phyloP scores from a whole-genome alignment of 53 echinoderm and acorn worm genomes.

The Apostichopus leukothele region DNA sequence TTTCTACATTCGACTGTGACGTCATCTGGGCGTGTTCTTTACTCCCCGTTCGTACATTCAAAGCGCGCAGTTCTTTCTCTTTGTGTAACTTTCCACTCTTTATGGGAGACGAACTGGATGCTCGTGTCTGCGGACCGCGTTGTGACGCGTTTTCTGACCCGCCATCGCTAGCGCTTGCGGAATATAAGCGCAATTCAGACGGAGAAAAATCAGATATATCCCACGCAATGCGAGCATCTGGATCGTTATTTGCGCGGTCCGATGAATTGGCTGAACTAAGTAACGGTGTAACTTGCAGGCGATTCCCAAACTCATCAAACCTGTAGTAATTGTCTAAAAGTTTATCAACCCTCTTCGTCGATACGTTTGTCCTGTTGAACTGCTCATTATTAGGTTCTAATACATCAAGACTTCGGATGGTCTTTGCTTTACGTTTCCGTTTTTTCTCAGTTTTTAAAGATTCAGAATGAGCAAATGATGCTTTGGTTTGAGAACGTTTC shows the following conservation, averaged over 20 bases:
- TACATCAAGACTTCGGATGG: conserved; percentile 36
- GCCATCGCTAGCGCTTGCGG: neutral
- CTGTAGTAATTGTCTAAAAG: conserved; percentile 56
- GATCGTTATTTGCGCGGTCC: conserved; percentile 10
- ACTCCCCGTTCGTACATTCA: neutral
- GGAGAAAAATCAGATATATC: conserved; percentile 38
- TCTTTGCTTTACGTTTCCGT: conserved; percentile 17
- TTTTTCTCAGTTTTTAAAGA: conserved; percentile 3
- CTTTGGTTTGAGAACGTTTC: conserved; percentile 12
- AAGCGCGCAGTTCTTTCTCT: neutral
- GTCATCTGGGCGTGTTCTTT: neutral
- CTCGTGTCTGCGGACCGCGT: neutral
- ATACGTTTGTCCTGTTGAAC: conserved; percentile 20
- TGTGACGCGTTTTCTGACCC: neutral
- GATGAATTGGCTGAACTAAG: conserved; percentile 46
- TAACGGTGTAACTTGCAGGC: conserved; percentile 52
- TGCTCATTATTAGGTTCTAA: conserved; percentile 17
- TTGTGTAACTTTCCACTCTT: neutral
- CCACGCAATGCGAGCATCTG: conserved; percentile 47
- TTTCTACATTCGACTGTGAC: neutral
- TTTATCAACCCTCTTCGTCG: conserved; percentile 46
- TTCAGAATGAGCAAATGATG: neutral
- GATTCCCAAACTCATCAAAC: conserved; percentile 62
- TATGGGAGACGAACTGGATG: neutral
- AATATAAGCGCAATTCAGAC: conserved; percentile 4